Evolutionary conservation across 2,888 invertebrate genomes (phyloP), one percentile per base, ranked within the genome.

Genomic region (Phoronis australis): DNA sequence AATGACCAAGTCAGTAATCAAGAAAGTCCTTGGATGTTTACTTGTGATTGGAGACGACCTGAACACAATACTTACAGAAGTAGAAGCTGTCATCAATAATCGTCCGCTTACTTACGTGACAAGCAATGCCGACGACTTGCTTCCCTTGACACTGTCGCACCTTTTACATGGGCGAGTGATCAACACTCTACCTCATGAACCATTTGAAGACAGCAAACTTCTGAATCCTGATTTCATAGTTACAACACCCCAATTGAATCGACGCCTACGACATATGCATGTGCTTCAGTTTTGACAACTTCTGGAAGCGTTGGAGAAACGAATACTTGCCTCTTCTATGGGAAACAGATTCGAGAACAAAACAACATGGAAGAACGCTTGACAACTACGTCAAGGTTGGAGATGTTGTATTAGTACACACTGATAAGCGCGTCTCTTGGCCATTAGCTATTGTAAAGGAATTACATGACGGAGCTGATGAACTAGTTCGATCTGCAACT

Each of bases 121-220:
- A 1, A 43, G 42, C 3, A 50, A 51, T 26, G 9, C 24, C 9
- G 35, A 37, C 12, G 51, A 54, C 40, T 23, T 35, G 3, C 42
- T 48, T 41, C 53, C 52, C 1, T 27, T 57, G 1, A 54, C 55
- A 5, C 55, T 52, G 12, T 44, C 52, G 38, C 47, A 60, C 39
- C 44, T 52, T 24, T 50, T 56, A 4, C 41, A 53, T 26, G 47
- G 48, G 9, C 39, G 54, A 38, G n/a, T 37, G 22, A 18, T 49
- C 9, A 50, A 48, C 1, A 12, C 31, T 15, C 37, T 57, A 6
- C 57, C 52, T 27, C 48, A 48, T 5, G 45, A n/a, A 15, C 9
- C 4, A n/a, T 12, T 31, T 5, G 44, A 44, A 12, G 4, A 5
- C 5, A 22, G 18, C 31, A 20, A 27, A 31, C 5, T 44, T 6